These are phyloP conservation scores for Melanerpes aurifrons DNA, from an alignment of 2,113 vertebrate species.

Conservation along the genomic window DNA sequence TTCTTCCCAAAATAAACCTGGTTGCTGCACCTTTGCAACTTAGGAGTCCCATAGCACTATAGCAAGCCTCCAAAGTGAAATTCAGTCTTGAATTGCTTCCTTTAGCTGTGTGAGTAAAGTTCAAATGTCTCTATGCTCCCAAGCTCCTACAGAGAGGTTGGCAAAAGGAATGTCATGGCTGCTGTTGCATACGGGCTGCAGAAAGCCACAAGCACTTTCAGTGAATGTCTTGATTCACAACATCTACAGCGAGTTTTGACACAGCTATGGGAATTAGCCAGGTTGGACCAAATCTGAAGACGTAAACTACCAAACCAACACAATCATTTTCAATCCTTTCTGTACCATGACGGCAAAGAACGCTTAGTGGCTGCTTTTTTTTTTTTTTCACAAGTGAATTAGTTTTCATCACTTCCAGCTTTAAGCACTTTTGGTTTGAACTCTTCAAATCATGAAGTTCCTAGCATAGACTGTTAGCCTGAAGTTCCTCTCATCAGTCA, in stretches of 20 bases:
- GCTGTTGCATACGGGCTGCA: background rate
- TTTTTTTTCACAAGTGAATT: background rate
- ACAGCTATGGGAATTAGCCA: background rate
- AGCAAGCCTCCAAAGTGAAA: background rate
- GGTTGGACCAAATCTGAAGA: background rate
- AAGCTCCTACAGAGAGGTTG: slow-evolving; percentile 13
- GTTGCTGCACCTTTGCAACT: background rate
- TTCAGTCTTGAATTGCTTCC: background rate
- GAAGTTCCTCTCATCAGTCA: background rate
- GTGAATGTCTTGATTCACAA: background rate
- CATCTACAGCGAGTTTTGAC: background rate
- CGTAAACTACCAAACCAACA: background rate
- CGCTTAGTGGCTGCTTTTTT: background rate
- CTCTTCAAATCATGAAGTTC: background rate
- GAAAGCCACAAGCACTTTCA: slow-evolving; percentile 4
- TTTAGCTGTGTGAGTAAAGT: background rate
- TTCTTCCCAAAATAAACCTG: background rate
- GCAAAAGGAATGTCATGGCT: background rate
- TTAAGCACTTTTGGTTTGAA: background rate
- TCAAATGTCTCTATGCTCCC: slow-evolving; percentile 16
- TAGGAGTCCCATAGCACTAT: background rate
- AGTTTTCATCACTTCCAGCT: background rate
- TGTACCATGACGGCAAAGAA: background rate
- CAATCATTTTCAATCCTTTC: background rate
- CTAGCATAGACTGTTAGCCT: background rate